These are phyloP conservation scores for Semnornis frantzii DNA, from an alignment of 2,113 vertebrate genomes.

Conservation along the genomic window DNA sequence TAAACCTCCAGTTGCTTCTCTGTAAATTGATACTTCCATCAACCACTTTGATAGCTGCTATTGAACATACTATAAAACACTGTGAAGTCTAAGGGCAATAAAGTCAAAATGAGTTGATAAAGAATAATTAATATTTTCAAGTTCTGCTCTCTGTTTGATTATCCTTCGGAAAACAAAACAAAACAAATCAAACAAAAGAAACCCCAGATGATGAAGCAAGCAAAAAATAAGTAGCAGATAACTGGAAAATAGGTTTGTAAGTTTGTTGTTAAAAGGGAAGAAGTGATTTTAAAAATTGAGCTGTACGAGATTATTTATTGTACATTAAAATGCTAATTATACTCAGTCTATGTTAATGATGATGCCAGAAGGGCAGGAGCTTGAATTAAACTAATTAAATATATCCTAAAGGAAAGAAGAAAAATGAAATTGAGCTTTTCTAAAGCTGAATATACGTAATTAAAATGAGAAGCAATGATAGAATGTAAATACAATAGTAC, in stretches of 20 bases:
- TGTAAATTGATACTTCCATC: background rate
- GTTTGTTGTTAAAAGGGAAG: background rate
- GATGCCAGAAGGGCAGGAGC: slow-evolving; percentile 11
- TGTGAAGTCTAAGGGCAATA: background rate
- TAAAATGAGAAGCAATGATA: no score
- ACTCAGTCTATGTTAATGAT: slow-evolving; percentile 17
- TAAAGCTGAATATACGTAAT: slow-evolving; percentile 18
- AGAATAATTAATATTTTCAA: background rate
- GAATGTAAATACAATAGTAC: no score
- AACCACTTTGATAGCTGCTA: background rate
- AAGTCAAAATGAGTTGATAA: background rate
- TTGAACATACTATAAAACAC: background rate
- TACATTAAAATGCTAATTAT: slow-evolving; percentile 51
- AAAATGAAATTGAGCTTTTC: background rate
- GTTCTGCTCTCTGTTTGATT: background rate
- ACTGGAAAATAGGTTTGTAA: background rate
- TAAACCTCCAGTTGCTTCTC: background rate
- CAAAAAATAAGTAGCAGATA: background rate
- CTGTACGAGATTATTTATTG: background rate
- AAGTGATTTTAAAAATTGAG: background rate
- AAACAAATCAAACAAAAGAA: background rate
- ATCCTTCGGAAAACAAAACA: background rate
- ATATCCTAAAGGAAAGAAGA: slow-evolving; percentile 30
- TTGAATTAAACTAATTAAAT: slow-evolving; percentile 64
- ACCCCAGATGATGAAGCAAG: no score